Percentiles rank a stretch among this genome's conserved stretches.
Evolutionary conservation across 2,113 vertebrate genomes (phyloP).

Genomic region (Alethe diademata): DNA sequence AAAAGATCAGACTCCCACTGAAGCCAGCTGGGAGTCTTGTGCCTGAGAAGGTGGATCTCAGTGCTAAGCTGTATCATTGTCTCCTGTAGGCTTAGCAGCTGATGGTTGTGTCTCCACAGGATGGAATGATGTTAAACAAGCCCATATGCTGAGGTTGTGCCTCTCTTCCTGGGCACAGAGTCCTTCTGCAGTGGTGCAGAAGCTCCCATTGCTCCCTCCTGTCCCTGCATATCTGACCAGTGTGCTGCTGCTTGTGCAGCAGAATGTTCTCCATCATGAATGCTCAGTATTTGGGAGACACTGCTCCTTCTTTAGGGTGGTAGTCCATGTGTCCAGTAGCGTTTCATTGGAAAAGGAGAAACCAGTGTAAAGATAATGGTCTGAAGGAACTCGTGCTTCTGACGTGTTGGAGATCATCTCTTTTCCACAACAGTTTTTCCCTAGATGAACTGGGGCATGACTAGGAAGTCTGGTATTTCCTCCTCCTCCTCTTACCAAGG

Average conservation of each 20-base stretch:
- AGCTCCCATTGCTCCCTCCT: background rate
- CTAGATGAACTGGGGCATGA: background rate
- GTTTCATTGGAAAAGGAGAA: background rate
- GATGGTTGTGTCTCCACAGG: background rate
- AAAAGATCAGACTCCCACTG: background rate
- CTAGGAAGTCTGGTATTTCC: background rate
- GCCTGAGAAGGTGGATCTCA: background rate
- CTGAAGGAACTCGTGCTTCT: background rate
- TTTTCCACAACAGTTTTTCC: background rate
- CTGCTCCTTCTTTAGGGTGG: background rate
- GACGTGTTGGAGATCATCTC: background rate
- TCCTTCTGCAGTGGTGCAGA: background rate
- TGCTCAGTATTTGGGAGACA: background rate
- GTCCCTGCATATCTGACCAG: accelerated
- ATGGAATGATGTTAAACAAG: background rate
- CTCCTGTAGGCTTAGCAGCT: background rate
- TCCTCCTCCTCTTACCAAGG: background rate
- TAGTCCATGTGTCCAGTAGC: accelerated
- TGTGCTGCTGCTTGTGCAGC: background rate
- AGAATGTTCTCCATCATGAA: background rate
- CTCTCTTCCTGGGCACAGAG: background rate
- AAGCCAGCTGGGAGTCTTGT: background rate
- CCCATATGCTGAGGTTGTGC: background rate
- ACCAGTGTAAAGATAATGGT: background rate
- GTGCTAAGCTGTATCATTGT: background rate